Percentiles rank a stretch among this genome's conserved stretches.
Conservation (phyloP, 35 echinoderm and acorn worm species). For the Holothuria glaberrima region DNA sequence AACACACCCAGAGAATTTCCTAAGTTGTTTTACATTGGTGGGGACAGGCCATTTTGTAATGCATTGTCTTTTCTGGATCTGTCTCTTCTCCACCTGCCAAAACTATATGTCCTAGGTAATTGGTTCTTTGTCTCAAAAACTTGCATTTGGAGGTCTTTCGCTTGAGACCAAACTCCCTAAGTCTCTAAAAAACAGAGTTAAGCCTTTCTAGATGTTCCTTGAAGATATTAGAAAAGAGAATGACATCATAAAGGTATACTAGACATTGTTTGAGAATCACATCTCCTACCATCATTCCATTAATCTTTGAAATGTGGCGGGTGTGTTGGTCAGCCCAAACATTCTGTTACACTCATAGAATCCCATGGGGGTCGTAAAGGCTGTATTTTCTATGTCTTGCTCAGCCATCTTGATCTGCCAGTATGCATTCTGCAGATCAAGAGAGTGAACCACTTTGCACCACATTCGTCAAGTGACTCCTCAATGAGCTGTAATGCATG, state of each 20-base stretch:
- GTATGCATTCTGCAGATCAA: too few relatives aligned
- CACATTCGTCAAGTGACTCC: too few relatives aligned
- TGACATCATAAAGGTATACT: conserved; percentile 9
- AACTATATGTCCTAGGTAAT: conserved; percentile 63
- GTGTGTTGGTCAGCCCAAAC: conserved; percentile 43
- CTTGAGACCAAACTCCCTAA: conserved; percentile 38
- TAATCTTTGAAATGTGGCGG: conserved; percentile 37
- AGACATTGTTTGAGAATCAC: conserved; percentile 5
- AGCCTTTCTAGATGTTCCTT: neutral
- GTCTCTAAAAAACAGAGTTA: neutral
- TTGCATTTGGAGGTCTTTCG: conserved; percentile 61
- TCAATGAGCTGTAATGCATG: too few relatives aligned
- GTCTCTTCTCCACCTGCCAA: conserved; percentile 1
- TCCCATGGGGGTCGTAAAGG: conserved; percentile 16
- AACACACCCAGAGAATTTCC: too few relatives aligned
- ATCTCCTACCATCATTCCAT: conserved; percentile 45
- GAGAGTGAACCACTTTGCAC: too few relatives aligned
- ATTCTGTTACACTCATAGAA: conserved; percentile 54
- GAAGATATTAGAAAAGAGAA: neutral
- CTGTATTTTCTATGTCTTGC: conserved; percentile 22
- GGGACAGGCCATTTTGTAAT: conserved; percentile 16
- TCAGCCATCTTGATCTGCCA: too few relatives aligned
- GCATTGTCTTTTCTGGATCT: neutral
- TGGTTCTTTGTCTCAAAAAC: conserved; percentile 26
- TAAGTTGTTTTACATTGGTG: conserved; percentile 24